Conservation (phyloP, 2,888 invertebrate species). For the Phyllotreta cruciferae region DNA sequence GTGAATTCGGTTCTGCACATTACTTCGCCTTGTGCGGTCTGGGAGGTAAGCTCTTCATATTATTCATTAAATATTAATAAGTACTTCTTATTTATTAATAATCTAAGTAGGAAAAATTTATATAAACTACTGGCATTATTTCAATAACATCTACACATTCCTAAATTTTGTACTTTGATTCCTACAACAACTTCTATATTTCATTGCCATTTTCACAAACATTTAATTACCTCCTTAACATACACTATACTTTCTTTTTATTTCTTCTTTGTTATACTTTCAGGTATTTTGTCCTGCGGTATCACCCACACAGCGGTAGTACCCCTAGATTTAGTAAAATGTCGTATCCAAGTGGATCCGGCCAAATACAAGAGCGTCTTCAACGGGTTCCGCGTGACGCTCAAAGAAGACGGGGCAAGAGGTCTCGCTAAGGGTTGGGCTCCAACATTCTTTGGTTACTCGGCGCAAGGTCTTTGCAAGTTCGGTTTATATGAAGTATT, state of each 20-base stretch:
- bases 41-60: conserved; percentile 68
- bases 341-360: conserved; percentile 92
- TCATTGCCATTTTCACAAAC: neutral
- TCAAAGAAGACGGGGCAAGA: conserved; percentile 85
- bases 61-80: too few relatives aligned
- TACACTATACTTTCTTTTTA: neutral
- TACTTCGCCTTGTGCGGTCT: conserved; percentile 94
- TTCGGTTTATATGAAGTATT: conserved; percentile 96
- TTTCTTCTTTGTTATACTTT: conserved; percentile 9
- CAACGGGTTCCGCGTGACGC: conserved; percentile 83
- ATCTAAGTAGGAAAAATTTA: too few relatives aligned
- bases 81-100: too few relatives aligned
- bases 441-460: conserved; percentile 97
- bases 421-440: conserved; percentile 97
- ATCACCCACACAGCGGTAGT: conserved; percentile 94
- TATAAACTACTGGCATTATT: too few relatives aligned
- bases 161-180: neutral
- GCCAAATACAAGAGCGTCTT: conserved; percentile 92
- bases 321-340: conserved; percentile 95
- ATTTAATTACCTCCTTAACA: neutral
- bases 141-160: too few relatives aligned
- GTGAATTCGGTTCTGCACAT: conserved; percentile 89
- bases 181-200: neutral
- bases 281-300: conserved; percentile 70
- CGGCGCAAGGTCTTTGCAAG: conserved; percentile 94